These are phyloP conservation scores for Pangasius djambal DNA, from an alignment of 2,797 vertebrate species.

Conservation along the genomic window DNA sequence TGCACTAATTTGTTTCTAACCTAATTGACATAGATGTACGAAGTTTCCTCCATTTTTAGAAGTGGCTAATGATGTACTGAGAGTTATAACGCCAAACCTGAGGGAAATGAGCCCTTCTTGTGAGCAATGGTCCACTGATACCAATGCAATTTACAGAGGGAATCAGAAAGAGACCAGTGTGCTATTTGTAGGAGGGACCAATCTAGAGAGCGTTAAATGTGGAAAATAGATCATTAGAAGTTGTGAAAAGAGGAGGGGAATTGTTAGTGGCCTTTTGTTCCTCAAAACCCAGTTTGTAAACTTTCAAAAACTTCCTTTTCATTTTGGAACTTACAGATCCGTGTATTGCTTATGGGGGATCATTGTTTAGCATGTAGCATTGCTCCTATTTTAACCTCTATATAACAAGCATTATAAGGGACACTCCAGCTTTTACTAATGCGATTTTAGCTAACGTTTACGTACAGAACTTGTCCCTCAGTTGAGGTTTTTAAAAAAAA, in stretches of 20 bases:
- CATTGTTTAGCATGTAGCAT: no score
- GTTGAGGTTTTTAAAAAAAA: not conserved
- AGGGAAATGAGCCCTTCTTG: conserved; percentile 51
- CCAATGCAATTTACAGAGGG: conserved; percentile 41
- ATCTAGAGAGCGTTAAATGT: conserved; percentile 56
- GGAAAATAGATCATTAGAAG: conserved; percentile 57
- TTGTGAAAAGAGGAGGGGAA: conserved; percentile 31
- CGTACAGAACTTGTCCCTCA: not conserved
- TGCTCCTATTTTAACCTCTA: not conserved
- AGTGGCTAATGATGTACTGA: conserved; percentile 42
- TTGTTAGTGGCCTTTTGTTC: conserved; percentile 17
- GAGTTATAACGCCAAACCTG: conserved; percentile 44
- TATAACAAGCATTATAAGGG: conserved; percentile 4
- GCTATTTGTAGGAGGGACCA: conserved; percentile 58
- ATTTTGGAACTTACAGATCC: not conserved
- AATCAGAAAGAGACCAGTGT: conserved; percentile 51
- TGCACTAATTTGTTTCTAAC: conserved; percentile 27
- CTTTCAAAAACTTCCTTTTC: conserved; percentile 6
- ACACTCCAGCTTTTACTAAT: conserved; percentile 19
- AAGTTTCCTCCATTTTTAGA: conserved; percentile 51
- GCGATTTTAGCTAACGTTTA: not conserved
- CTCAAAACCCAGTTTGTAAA: conserved; percentile 49
- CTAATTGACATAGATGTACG: conserved; percentile 46
- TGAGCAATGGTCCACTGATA: conserved; percentile 51
- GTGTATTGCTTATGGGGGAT: not conserved